Evolutionary conservation across 2,113 vertebrate genomes (phyloP).

Genomic region (Azemiops feae): DNA sequence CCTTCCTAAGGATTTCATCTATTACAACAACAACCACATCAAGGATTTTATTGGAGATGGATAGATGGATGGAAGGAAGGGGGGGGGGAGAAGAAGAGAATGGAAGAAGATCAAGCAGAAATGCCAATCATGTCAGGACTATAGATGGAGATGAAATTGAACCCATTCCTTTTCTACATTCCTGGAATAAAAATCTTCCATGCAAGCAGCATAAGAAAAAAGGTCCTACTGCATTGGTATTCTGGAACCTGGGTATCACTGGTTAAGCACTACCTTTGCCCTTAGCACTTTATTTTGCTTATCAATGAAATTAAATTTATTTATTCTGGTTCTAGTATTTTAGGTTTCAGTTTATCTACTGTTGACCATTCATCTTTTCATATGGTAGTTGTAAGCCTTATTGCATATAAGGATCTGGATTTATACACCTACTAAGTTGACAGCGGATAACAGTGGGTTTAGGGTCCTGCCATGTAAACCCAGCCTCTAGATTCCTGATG

Average conservation of each 20-base stretch:
- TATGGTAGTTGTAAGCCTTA: background rate
- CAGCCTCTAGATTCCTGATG: background rate
- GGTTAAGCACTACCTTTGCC: background rate
- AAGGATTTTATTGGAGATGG: background rate
- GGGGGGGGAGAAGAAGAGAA: background rate
- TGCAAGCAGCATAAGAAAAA: background rate
- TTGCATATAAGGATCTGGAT: background rate
- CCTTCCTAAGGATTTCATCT: background rate
- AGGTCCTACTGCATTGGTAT: accelerated
- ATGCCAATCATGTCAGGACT: background rate
- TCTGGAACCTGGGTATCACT: background rate
- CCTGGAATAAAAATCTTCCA: background rate
- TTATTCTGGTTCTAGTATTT: background rate
- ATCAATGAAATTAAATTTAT: background rate
- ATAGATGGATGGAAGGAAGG: background rate
- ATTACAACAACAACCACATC: too few relatives aligned
- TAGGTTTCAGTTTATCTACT: background rate
- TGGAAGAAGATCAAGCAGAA: background rate
- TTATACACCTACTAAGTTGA: background rate
- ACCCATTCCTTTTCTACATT: background rate
- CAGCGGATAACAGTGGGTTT: background rate
- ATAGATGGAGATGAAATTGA: background rate
- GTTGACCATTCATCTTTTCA: background rate
- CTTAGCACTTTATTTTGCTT: background rate
- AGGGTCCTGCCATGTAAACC: background rate